Conservation (phyloP, 2,888 invertebrate genomes). For the Linnaemya tessellans region DNA sequence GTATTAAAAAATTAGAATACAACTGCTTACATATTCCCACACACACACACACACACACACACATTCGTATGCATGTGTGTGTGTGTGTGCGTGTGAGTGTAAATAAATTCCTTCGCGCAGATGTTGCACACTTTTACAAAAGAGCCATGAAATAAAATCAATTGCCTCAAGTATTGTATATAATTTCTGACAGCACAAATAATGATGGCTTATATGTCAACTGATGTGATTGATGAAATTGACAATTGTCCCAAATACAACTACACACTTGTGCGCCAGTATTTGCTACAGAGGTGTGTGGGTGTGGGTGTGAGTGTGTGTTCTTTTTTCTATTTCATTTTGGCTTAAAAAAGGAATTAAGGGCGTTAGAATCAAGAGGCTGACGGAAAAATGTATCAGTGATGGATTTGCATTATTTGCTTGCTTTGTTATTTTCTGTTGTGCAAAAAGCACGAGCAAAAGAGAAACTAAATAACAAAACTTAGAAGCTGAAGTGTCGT, state of each 20-base stretch:
- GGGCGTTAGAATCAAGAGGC: conserved; percentile 59
- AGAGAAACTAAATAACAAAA: conserved; percentile 63
- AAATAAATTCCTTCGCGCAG: conserved; percentile 11
- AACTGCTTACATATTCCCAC: not conserved
- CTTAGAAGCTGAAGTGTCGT: conserved; percentile 47
- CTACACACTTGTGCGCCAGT: not conserved
- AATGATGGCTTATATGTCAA: conserved; percentile 74
- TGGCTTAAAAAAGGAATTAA: conserved; percentile 59
- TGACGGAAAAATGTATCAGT: conserved; percentile 63
- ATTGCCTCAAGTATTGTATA: conserved; percentile 69
- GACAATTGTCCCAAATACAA: conserved; percentile 70
- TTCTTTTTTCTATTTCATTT: conserved; percentile 11
- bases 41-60: not conserved
- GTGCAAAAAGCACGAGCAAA: conserved; percentile 22
- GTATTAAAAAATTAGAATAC: too few species aligned
- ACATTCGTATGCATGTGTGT: not conserved
- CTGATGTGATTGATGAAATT: conserved; percentile 74
- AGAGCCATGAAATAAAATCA: conserved; percentile 51
- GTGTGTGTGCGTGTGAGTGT: not conserved
- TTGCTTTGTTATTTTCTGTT: conserved; percentile 12
- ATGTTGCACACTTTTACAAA: conserved; percentile 10
- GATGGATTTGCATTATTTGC: conserved; percentile 54
- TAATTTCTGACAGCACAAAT: conserved; percentile 73
- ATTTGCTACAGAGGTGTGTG: not conserved
- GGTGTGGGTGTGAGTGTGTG: not conserved